Percentiles rank a stretch among this genome's conserved stretches.
These are phyloP conservation scores for Hypercompe scribonia DNA, from an alignment of 2,888 invertebrate genomes.

Conservation along the genomic window DNA sequence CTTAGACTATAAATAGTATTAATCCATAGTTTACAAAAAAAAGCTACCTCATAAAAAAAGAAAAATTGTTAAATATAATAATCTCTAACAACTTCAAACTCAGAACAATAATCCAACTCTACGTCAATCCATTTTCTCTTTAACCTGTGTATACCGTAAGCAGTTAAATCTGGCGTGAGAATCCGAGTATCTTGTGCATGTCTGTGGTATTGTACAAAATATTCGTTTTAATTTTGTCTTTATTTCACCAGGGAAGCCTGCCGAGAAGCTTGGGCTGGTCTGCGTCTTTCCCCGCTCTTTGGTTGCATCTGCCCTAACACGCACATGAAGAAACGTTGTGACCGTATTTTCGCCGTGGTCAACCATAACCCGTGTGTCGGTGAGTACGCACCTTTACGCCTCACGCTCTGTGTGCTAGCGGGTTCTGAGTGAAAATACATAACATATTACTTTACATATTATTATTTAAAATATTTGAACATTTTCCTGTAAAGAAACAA, in stretches of 20 bases:
- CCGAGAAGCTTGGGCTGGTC: conserved; percentile 95
- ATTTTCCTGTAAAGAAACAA: background rate
- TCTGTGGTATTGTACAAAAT: too few relatives aligned
- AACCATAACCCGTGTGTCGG: conserved; percentile 98
- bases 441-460: too few relatives aligned
- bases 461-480: background rate
- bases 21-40: too few relatives aligned
- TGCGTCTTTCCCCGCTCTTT: conserved; percentile 95
- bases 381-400: conserved; percentile 86
- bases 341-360: conserved; percentile 94
- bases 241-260: conserved; percentile 90
- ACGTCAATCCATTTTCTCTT: too few relatives aligned
- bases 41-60: too few relatives aligned
- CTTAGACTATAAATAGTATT: too few relatives aligned
- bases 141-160: too few relatives aligned
- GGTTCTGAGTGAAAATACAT: conserved; percentile 74
- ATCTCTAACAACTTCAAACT: too few relatives aligned
- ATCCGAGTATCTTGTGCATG: too few relatives aligned
- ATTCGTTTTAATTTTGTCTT: conserved; percentile 17
- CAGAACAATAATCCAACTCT: too few relatives aligned
- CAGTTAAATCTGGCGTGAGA: too few relatives aligned
- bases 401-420: conserved; percentile 57
- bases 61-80: too few relatives aligned
- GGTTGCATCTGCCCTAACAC: conserved; percentile 97
- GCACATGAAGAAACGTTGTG: conserved; percentile 95